Evolutionary conservation across 2,888 invertebrate genomes (phyloP).

Genomic region (Norana najaformis): DNA sequence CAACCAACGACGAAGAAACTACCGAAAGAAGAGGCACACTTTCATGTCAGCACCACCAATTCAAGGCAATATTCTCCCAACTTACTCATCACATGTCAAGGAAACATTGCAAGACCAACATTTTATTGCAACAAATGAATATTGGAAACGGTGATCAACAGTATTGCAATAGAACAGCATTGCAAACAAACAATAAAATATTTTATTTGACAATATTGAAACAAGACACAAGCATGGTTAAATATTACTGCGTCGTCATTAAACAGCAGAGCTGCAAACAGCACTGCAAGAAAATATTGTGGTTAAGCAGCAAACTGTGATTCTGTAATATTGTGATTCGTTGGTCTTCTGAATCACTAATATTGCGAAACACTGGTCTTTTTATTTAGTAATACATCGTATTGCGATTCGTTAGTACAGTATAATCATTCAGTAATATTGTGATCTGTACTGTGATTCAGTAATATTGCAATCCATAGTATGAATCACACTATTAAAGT

Average conservation of each 20-base stretch:
- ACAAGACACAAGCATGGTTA: background rate
- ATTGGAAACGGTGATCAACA: constrained; percentile 1
- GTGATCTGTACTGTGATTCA: background rate
- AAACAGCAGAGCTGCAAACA: background rate
- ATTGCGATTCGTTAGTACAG: background rate
- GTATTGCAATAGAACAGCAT: constrained; percentile 13
- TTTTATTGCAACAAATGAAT: constrained; percentile 1
- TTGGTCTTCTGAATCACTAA: background rate
- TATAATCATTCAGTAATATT: background rate
- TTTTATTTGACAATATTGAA: background rate
- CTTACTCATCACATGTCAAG: background rate
- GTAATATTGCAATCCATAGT: background rate
- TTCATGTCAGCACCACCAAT: background rate
- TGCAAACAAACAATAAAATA: constrained; percentile 5
- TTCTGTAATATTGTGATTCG: background rate
- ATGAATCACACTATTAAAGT: background rate
- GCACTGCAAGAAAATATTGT: background rate
- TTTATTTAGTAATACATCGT: background rate
- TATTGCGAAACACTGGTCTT: background rate
- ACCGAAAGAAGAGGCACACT: too few relatives aligned
- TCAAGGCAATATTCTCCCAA: background rate
- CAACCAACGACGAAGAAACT: too few relatives aligned
- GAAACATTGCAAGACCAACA: constrained; percentile 13
- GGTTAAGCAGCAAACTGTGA: background rate
- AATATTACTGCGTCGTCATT: background rate